Base-by-base conservation (phyloP, 2,888 invertebrate species). In the Scelioninae gen. 1 region DNA sequence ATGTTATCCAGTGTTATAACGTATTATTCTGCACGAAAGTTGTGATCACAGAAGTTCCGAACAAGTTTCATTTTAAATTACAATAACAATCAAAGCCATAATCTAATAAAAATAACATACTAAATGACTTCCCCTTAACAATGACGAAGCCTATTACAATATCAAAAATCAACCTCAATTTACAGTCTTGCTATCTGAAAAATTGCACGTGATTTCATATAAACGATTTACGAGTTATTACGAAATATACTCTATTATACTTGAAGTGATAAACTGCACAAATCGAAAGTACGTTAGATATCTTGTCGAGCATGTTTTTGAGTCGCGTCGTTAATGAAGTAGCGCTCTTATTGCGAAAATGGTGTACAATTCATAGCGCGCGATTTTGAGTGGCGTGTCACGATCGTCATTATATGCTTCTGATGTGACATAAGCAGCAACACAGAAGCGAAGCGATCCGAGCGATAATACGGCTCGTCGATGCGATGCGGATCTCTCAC, bases 401-500 rank as follows among this genome's bases (percentile, higher is more conserved):
- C 82, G 82, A 74, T 78, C 68, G 74, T 82, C 77, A 77, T 82
- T 82, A 82, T 77, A 49, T 40, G 71, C 45, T 68, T 66, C 29
- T 55, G 58, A 72, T 72, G 66, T 77, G 82, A 82, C 72, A 65
- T 43, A 68, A 77, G 65, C 43, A 69, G 66, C 72, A 58, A 32
- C 71, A 58, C 76, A 66, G 62, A 53, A 71, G 66, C 58, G 69
- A 53, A 38, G 34, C 56, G 76, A 82, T 81, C 51, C 51, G 47
- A 53, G 72, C 58, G 82, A 82, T 82, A 82, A 66, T 51, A 34
- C 69, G 53, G 45, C 34, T 78, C 74, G 77, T 74, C 74, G 68
- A 78, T 71, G 74, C 31, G 82, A 82, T 63, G 72, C 68, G 74
- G 62, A 82, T 82, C 77, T 82, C 82, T 77, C 72, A 77, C 76